phyloP scores from a whole-genome alignment of 2,797 vertebrate genomes.

The Lacerta bilineata region DNA sequence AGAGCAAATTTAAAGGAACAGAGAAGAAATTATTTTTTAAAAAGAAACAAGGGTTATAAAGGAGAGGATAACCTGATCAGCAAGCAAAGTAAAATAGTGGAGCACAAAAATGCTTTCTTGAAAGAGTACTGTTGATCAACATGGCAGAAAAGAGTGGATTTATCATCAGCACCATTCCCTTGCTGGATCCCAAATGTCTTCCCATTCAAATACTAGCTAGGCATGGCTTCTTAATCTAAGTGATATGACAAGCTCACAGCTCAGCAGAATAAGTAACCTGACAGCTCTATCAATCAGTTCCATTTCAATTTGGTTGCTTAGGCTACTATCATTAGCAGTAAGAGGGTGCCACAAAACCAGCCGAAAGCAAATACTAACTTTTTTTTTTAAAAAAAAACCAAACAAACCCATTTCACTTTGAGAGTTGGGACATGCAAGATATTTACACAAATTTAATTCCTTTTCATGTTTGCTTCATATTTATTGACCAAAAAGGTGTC shows the following conservation, averaged over 20 bases:
- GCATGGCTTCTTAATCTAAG: conserved; percentile 31
- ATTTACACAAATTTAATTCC: neutral
- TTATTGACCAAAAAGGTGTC: neutral
- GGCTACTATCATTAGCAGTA: neutral
- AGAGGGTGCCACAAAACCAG: conserved; percentile 23
- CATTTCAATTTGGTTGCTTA: neutral
- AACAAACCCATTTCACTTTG: neutral
- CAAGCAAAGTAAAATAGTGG: neutral
- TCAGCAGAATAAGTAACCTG: conserved; percentile 22
- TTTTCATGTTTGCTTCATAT: neutral
- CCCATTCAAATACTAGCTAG: neutral
- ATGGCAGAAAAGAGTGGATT: neutral
- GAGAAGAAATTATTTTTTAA: neutral
- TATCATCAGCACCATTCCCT: neutral
- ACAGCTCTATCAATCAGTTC: conserved; percentile 21
- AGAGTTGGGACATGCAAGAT: neutral
- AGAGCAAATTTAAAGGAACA: neutral
- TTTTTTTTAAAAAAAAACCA: no score
- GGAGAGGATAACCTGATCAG: neutral
- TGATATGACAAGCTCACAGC: neutral
- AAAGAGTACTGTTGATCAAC: neutral
- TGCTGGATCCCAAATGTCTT: conserved; percentile 26
- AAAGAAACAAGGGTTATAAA: no score
- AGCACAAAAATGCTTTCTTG: neutral
- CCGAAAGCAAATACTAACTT: neutral